Conservation (phyloP, 2,113 vertebrate genomes). For the Dromaius novaehollandiae region DNA sequence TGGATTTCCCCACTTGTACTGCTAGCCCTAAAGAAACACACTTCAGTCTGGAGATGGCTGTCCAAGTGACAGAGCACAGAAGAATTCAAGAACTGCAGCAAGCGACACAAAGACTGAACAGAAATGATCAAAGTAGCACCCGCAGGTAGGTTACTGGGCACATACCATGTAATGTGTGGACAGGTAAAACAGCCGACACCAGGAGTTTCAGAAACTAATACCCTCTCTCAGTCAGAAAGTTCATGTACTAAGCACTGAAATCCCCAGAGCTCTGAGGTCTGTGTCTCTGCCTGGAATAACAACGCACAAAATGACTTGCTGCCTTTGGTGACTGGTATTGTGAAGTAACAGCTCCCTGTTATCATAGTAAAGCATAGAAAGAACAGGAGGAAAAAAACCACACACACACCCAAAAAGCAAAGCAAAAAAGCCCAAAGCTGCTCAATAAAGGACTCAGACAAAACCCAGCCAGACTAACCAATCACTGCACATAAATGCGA, state of each 20-base stretch:
- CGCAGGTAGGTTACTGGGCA: neutral
- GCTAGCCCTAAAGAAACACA: neutral
- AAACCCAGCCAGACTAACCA: neutral
- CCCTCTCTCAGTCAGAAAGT: neutral
- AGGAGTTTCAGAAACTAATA: neutral
- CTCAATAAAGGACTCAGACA: neutral
- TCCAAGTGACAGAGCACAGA: neutral
- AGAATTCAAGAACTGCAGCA: neutral
- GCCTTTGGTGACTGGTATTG: neutral
- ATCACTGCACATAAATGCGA: neutral
- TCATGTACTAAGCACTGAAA: neutral
- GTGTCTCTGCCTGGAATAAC: neutral
- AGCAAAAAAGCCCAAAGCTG: conserved; percentile 2
- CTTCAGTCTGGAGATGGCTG: neutral
- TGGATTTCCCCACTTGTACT: neutral
- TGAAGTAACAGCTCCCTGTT: neutral
- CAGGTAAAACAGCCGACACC: neutral
- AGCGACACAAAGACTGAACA: neutral
- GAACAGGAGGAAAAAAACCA: neutral
- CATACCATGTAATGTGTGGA: rapidly evolving
- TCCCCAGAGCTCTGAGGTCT: neutral
- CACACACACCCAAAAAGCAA: neutral
- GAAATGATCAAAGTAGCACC: neutral
- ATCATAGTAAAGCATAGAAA: neutral
- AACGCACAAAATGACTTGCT: neutral